Evolutionary conservation across 37 sponge, comb jelly and placozoan genomes (phyloP).

Genomic region (Hexactinellida sp.): DNA sequence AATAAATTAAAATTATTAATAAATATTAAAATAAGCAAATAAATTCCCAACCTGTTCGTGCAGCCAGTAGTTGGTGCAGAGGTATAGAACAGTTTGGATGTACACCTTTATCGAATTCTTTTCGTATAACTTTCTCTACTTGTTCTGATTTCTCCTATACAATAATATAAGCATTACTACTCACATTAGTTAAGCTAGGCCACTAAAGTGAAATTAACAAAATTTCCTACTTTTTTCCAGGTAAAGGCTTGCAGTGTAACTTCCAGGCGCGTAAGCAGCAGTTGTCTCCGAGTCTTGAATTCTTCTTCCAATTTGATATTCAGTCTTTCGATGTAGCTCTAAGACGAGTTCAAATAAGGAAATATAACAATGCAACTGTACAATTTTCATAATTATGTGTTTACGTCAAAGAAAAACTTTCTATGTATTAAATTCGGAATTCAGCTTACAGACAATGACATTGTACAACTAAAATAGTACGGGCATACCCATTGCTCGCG

Average conservation of each 20-base stretch:
- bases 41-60: neutral
- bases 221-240: constrained; percentile 31
- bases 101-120: neutral
- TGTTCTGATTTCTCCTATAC: neutral
- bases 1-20: neutral
- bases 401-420: neutral
- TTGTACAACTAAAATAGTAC: neutral
- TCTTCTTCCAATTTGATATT: constrained; percentile 48
- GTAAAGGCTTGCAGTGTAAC: constrained; percentile 78
- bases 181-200: neutral
- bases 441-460: neutral
- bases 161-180: neutral
- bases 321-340: constrained; percentile 30
- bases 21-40: neutral
- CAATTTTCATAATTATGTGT: neutral
- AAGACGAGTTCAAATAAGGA: neutral
- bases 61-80: neutral
- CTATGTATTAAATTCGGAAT: neutral
- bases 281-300: constrained; percentile 47
- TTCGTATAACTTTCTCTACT: neutral
- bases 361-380: neutral
- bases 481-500: neutral
- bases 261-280: constrained; percentile 72
- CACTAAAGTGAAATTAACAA: neutral
- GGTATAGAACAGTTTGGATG: neutral